Conservation (phyloP, 2,888 invertebrate genomes). For the Pristionchus maxplancki region DNA sequence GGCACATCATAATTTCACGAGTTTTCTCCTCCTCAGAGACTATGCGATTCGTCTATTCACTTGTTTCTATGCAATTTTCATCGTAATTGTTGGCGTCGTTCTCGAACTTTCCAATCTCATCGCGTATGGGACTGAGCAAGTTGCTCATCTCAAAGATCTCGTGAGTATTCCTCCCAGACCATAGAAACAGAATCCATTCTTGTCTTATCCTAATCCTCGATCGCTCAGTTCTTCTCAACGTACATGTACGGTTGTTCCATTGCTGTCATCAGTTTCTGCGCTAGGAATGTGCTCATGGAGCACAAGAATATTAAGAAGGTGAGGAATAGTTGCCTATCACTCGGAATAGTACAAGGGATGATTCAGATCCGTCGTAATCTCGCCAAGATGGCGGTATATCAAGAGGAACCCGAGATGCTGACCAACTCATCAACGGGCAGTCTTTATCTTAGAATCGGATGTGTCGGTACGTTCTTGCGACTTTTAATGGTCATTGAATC, state of each 20-base stretch:
- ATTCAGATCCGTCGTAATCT: conserved; percentile 49
- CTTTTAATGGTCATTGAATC: background rate
- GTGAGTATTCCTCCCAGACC: conserved; percentile 49
- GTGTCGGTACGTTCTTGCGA: conserved; percentile 59
- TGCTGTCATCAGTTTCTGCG: conserved; percentile 61
- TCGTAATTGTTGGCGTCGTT: conserved; percentile 65
- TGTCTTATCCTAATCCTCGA: background rate
- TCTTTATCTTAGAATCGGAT: conserved; percentile 67
- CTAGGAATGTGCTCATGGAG: conserved; percentile 43
- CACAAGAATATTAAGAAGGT: conserved; percentile 44
- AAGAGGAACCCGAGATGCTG: conserved; percentile 56
- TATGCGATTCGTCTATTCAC: conserved; percentile 63
- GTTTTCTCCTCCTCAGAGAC: conserved; percentile 47
- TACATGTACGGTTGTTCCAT: conserved; percentile 49
- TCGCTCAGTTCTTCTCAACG: conserved; percentile 38
- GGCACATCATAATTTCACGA: background rate
- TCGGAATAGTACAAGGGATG: background rate
- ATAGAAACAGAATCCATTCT: background rate
- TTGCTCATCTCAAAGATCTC: conserved; percentile 59
- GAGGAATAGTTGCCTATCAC: background rate
- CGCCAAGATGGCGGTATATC: background rate
- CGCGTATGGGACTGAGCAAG: conserved; percentile 52
- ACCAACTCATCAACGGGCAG: conserved; percentile 69
- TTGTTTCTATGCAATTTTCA: conserved; percentile 67
- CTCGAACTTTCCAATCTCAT: conserved; percentile 68